phyloP scores from a whole-genome alignment of 2,113 vertebrate species.

The Mus spicilegus region DNA sequence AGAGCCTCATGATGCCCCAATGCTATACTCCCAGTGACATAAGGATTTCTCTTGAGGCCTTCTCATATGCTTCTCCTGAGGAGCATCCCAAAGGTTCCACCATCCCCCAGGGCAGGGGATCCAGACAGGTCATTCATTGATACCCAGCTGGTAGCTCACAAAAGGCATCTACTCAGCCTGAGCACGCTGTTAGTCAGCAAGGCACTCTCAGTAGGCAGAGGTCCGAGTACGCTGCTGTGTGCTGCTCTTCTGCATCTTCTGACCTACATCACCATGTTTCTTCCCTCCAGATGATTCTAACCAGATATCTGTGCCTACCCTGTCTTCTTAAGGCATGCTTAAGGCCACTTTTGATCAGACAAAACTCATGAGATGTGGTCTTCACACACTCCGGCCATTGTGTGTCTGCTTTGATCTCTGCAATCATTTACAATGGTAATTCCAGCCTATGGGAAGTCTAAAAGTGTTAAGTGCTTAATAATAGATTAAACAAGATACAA shows the following conservation, averaged over 20 bases:
- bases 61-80: no score
- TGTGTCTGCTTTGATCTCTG: background rate
- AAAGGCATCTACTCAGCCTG: accelerated
- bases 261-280: background rate
- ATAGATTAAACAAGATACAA: background rate
- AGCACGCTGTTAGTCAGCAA: accelerated
- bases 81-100: background rate
- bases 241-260: background rate
- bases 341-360: background rate
- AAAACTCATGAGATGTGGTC: background rate
- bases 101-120: no score
- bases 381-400: accelerated
- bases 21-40: background rate
- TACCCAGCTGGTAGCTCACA: background rate
- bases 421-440: background rate
- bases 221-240: accelerated
- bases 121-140: no score
- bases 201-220: accelerated
- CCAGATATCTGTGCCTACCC: accelerated
- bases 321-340: background rate
- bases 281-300: background rate
- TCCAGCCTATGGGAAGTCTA: background rate
- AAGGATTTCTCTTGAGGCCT: background rate
- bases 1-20: no score
- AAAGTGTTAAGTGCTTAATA: background rate